phyloP scores from a whole-genome alignment of 2,113 vertebrate species.

The Sciurus niger region DNA sequence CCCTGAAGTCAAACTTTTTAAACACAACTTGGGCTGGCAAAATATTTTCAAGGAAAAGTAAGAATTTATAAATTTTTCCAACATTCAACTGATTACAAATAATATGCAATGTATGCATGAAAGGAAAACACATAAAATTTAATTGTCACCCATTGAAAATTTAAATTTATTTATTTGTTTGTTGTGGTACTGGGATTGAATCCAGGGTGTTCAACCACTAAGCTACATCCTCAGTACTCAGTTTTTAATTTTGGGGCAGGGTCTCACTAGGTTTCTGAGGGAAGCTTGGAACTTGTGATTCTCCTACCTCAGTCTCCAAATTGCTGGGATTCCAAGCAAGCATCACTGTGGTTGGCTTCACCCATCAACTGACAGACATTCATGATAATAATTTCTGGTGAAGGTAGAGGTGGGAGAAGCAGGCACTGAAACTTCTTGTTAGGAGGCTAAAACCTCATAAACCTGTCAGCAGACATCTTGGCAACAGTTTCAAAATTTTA shows the following conservation, averaged over 20 bases:
- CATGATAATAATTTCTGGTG: background rate
- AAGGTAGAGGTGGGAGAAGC: background rate
- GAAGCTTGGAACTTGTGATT: too few relatives aligned
- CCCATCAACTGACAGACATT: background rate
- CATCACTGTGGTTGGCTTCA: too few relatives aligned
- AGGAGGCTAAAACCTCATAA: background rate
- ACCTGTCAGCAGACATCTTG: background rate
- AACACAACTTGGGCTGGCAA: background rate
- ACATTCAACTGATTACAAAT: background rate
- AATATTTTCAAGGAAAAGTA: constrained; percentile 12
- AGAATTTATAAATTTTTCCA: background rate
- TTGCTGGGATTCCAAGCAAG: too few relatives aligned
- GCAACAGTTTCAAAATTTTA: background rate
- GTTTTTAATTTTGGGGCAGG: too few relatives aligned
- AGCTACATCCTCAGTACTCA: too few relatives aligned
- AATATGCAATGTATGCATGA: background rate
- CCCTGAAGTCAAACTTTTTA: background rate
- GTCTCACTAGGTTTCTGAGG: too few relatives aligned
- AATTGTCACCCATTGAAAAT: background rate
- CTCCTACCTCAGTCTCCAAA: too few relatives aligned
- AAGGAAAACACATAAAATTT: background rate
- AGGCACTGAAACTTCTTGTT: background rate
- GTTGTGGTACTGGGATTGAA: too few relatives aligned
- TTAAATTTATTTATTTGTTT: too few relatives aligned
- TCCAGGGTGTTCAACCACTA: too few relatives aligned